Evolutionary conservation across 2,113 vertebrate species (phyloP).

Genomic region (Eolophus roseicapilla): DNA sequence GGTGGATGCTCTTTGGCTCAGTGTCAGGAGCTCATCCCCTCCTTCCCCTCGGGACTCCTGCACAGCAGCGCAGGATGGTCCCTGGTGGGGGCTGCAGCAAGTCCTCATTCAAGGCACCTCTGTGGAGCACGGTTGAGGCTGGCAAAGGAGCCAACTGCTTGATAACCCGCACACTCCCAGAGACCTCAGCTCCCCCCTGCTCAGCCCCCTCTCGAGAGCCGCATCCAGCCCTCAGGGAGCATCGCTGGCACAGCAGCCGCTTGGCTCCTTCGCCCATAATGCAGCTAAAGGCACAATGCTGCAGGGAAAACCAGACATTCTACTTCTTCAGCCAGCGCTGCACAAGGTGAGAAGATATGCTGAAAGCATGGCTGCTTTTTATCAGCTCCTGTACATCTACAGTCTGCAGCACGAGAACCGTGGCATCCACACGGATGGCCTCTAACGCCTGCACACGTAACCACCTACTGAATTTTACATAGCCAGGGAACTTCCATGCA

Average conservation of each 20-base stretch:
- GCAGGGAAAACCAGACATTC: background rate
- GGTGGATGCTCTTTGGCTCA: background rate
- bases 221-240: background rate
- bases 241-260: rapidly evolving
- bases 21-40: background rate
- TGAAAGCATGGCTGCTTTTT: background rate
- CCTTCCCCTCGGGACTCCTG: rapidly evolving
- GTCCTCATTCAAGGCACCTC: rapidly evolving
- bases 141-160: background rate
- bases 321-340: background rate
- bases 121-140: background rate
- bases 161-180: rapidly evolving
- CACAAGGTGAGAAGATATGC: background rate
- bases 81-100: background rate
- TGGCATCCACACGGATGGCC: rapidly evolving
- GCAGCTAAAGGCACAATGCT: background rate
- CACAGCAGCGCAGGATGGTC: background rate
- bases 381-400: background rate
- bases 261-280: background rate
- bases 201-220: rapidly evolving
- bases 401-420: background rate
- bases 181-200: background rate
- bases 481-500: background rate
- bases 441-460: background rate
- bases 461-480: background rate